Percentiles rank a stretch among this genome's conserved stretches.
These are phyloP conservation scores for Dynastes tityus DNA, from an alignment of 2,888 invertebrate genomes.

Conservation along the genomic window DNA sequence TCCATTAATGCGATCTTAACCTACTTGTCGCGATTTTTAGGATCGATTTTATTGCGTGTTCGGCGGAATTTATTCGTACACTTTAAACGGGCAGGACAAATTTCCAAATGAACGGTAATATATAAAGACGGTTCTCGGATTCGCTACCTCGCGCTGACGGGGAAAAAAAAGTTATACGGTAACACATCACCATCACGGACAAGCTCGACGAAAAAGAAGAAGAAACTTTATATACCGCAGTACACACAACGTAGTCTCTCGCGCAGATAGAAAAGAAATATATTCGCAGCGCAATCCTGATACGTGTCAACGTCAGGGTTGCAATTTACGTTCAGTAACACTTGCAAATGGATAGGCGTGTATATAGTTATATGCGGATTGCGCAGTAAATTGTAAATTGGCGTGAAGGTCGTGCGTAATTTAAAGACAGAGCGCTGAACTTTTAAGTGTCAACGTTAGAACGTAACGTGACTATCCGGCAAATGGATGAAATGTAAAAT, in stretches of 20 bases:
- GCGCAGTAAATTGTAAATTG: too few relatives aligned
- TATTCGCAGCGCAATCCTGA: neutral
- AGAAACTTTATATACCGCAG: neutral
- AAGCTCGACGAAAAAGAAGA: neutral
- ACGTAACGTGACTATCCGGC: too few relatives aligned
- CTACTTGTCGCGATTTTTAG: conserved; percentile 46
- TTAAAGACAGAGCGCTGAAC: neutral
- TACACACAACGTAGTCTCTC: neutral
- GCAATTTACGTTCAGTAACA: neutral
- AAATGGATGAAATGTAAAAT: too few relatives aligned
- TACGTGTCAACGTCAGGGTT: conserved; percentile 1
- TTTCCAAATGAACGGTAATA: conserved; percentile 41
- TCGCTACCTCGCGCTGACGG: neutral
- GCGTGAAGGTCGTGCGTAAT: neutral
- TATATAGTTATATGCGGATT: neutral
- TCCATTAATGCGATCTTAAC: conserved; percentile 47
- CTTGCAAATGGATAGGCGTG: neutral
- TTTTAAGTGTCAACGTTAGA: too few relatives aligned
- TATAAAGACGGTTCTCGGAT: conserved; percentile 18
- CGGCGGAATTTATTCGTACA: conserved; percentile 40
- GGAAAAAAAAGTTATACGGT: neutral
- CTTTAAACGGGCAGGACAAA: conserved; percentile 39
- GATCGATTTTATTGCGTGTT: conserved; percentile 49
- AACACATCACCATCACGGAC: conserved; percentile 21
- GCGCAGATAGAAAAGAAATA: conserved; percentile 9